These are phyloP conservation scores for Polyodon spathula DNA, from an alignment of 2,113 vertebrate species.

Conservation along the genomic window DNA sequence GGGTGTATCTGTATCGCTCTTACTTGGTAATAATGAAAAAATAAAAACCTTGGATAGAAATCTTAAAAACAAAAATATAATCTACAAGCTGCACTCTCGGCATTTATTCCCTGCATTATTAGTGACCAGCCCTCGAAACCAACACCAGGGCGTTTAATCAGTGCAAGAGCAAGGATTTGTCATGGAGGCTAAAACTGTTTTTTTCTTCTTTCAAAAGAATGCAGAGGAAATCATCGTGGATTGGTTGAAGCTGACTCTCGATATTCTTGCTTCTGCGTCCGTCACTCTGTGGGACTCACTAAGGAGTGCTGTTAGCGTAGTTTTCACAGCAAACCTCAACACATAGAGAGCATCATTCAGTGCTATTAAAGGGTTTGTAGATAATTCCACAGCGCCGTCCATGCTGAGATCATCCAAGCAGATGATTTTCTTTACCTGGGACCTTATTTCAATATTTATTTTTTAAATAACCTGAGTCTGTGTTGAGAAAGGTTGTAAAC, in stretches of 20 bases:
- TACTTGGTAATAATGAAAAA: not conserved
- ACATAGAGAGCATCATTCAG: not conserved
- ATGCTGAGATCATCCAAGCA: too few relatives aligned
- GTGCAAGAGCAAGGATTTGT: conserved; percentile 13
- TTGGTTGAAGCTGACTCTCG: conserved; percentile 27
- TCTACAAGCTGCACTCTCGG: not conserved
- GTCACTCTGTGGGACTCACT: conserved; percentile 18
- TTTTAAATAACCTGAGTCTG: too few relatives aligned
- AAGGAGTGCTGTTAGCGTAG: conserved; percentile 21
- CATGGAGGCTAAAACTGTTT: conserved; percentile 10
- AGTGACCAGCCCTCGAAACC: not conserved
- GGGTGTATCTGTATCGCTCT: not conserved
- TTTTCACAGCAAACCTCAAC: conserved; percentile 11
- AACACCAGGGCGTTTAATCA: conserved; percentile 14
- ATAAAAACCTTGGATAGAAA: not conserved
- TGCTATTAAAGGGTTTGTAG: too few relatives aligned
- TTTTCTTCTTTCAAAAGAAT: conserved; percentile 18
- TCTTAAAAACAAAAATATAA: not conserved
- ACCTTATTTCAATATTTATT: too few relatives aligned
- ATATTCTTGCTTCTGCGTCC: conserved; percentile 16
- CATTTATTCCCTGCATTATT: not conserved
- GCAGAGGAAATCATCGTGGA: conserved; percentile 26
- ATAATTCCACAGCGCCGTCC: too few relatives aligned
- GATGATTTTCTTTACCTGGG: too few relatives aligned
- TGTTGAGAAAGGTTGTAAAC: too few relatives aligned